These are phyloP conservation scores for Amblyopsis hoosieri DNA, from an alignment of 2,797 vertebrate genomes.

Conservation along the genomic window DNA sequence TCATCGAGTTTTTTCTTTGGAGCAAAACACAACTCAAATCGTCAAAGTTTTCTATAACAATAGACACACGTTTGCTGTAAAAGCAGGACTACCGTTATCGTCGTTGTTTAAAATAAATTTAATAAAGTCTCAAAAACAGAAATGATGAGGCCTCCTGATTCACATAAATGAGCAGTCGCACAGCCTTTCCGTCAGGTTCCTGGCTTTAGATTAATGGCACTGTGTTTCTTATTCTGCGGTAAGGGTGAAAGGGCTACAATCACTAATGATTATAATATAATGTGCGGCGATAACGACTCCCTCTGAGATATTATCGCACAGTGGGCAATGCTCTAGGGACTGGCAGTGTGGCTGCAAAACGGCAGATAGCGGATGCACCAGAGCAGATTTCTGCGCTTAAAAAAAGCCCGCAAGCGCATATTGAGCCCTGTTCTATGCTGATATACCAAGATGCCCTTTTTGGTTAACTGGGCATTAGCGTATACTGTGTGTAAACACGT, in stretches of 20 bases:
- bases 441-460: slow-evolving; percentile 61
- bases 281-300: slow-evolving; percentile 82
- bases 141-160: slow-evolving; percentile 49
- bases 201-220: slow-evolving; percentile 80
- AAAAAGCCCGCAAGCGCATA: slow-evolving; percentile 58
- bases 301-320: slow-evolving; percentile 81
- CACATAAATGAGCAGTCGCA: slow-evolving; percentile 42
- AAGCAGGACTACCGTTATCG: background rate
- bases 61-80: background rate
- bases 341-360: slow-evolving; percentile 71
- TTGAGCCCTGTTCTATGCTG: slow-evolving; percentile 57
- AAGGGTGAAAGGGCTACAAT: slow-evolving; percentile 81
- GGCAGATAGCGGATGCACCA: slow-evolving; percentile 68
- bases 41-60: background rate
- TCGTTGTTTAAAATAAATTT: slow-evolving; percentile 2
- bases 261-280: slow-evolving; percentile 87
- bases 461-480: slow-evolving; percentile 24
- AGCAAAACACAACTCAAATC: background rate
- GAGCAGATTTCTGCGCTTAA: slow-evolving; percentile 58
- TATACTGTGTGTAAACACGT: too few species aligned
- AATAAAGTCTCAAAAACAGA: slow-evolving; percentile 12
- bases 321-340: slow-evolving; percentile 78
- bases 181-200: slow-evolving; percentile 53
- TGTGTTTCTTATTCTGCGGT: slow-evolving; percentile 76
- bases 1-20: background rate